Evolutionary conservation across 2,113 vertebrate genomes (phyloP).

Genomic region (Calidris pugnax): DNA sequence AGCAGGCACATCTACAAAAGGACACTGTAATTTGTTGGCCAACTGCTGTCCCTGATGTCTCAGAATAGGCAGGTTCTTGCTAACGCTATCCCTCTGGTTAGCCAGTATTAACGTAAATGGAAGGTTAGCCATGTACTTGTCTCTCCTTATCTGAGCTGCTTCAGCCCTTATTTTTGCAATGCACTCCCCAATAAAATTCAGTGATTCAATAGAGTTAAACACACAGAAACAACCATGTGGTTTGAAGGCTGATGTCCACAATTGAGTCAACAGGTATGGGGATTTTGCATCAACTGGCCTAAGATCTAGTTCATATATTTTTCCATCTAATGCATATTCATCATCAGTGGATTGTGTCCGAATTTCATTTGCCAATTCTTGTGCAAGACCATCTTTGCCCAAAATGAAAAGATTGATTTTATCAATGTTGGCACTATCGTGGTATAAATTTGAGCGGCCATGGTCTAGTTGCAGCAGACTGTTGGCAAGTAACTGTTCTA

Average conservation of each 20-base stretch:
- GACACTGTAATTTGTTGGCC: conserved; percentile 97
- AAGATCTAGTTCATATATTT: conserved; percentile 97
- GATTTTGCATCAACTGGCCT: conserved; percentile 92
- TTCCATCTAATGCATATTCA: conserved; percentile 97
- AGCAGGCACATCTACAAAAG: conserved; percentile 93
- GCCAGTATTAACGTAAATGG: conserved; percentile 96
- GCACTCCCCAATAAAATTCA: conserved; percentile 94
- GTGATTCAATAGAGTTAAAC: conserved; percentile 95
- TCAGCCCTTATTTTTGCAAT: conserved; percentile 93
- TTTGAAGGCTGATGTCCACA: conserved; percentile 91
- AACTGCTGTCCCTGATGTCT: conserved; percentile 97
- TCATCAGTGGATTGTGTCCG: conserved; percentile 95
- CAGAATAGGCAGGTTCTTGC: conserved; percentile 95
- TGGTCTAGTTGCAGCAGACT: conserved; percentile 92
- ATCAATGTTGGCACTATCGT: conserved; percentile 92
- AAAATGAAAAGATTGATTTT: conserved; percentile 97
- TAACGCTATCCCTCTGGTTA: conserved; percentile 91
- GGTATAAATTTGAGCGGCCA: conserved; percentile 89
- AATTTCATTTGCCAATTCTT: conserved; percentile 97
- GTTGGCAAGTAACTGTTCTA: conserved; percentile 92
- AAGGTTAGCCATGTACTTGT: conserved; percentile 87
- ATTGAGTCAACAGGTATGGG: conserved; percentile 88
- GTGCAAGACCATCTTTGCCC: conserved; percentile 93
- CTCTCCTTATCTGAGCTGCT: conserved; percentile 89
- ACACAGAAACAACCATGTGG: conserved; percentile 98